Base-by-base conservation (phyloP, 92 coral and sea anemone species). In the Anthopleura xanthogrammica region DNA sequence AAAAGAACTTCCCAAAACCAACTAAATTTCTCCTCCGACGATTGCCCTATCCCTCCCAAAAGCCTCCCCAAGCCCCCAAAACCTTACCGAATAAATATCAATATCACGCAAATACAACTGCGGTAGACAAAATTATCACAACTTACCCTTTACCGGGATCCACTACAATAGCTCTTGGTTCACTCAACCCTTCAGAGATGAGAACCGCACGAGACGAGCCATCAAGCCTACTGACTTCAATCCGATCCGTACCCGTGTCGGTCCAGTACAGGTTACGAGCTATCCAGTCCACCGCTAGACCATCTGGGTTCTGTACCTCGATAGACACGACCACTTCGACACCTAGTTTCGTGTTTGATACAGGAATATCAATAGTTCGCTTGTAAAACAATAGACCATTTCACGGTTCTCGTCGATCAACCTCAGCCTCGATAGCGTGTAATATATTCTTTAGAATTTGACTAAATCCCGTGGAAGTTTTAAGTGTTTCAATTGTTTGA, bases 201-300 rank as follows among this genome's bases (percentile, higher is more conserved):
- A 96, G 87, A 14, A 90, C 93, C 89, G 89, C 89, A 72, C 99
- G 90, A 17, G 99, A 80, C 2, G 93, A 84, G 16, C 99, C 99
- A 87, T 96, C 94, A 46, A 96, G 86, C 40, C 94, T 79, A 80
- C 98, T 91, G 85, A 96, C 98, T 89, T 96, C 99, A 75, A 95
- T 96, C 81, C 95, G 83, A 77, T 94, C 97, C 80, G 91, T 96
- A 39, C 99, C 98, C 16, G 98, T 85, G 88, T 96, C 99, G 29
- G 96, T 96, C 99, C 99, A 96, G 89, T 96, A 96, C 77, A 96
- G 86, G 85, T 96, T 96, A 56, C 98, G 94, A 13, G 96, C 98
- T 46, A 96, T 88, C 99, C 99, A 96, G 79, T 96, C 99, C 24
- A 96, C 97, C 41, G 99, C 99, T 3, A 96, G 52, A 23, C 99